phyloP scores from a whole-genome alignment of 37 sponge, comb jelly and placozoan genomes.

The Aplysina aerophoba region DNA sequence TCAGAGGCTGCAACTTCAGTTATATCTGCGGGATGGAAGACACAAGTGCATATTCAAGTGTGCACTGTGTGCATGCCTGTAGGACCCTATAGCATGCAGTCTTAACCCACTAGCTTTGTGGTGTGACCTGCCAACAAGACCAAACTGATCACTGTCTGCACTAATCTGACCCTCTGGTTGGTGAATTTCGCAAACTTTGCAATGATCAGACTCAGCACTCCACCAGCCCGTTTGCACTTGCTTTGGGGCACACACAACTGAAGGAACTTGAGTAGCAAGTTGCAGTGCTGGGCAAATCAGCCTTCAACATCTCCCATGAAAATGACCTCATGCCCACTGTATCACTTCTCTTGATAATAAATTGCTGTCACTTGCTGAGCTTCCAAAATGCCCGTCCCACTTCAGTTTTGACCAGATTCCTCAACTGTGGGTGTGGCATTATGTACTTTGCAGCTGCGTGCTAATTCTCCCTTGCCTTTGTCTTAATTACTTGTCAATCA shows the following conservation, averaged over 20 bases:
- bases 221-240: conserved; percentile 1
- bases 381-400: neutral
- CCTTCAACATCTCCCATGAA: neutral
- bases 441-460: conserved; percentile 13
- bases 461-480: too few relatives aligned
- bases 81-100: too few relatives aligned
- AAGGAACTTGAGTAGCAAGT: neutral
- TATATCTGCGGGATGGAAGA: neutral
- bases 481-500: too few relatives aligned
- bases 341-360: neutral
- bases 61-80: too few relatives aligned
- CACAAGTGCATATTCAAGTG: neutral
- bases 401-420: neutral
- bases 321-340: neutral
- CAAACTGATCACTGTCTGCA: conserved; percentile 15
- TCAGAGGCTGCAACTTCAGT: conserved; percentile 10
- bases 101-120: neutral
- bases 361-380: neutral
- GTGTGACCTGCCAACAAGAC: conserved; percentile 17
- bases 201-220: conserved; percentile 16
- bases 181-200: conserved; percentile 16
- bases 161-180: conserved; percentile 20
- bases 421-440: neutral
- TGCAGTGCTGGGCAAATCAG: neutral
- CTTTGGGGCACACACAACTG: neutral